Conservation (phyloP, 2,888 invertebrate genomes). For the Eugnorisma glareosa region DNA sequence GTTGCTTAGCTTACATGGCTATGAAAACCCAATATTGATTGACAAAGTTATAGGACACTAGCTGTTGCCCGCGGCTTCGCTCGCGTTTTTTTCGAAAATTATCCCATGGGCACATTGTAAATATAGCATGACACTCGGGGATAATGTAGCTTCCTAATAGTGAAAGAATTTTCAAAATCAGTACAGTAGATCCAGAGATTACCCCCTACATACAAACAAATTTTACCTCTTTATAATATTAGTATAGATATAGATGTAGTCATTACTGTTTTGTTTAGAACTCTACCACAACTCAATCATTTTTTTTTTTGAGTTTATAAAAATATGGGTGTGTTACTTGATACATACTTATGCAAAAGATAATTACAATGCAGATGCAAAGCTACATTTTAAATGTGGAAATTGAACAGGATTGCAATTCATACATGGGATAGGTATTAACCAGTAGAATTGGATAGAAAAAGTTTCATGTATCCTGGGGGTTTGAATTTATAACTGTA, state of each 20-base stretch:
- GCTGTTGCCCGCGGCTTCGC: too few species aligned
- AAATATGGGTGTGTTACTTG: neutral
- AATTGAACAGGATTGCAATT: neutral
- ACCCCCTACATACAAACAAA: too few species aligned
- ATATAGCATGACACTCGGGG: too few species aligned
- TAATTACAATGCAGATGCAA: neutral
- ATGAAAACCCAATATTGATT: conserved; percentile 24
- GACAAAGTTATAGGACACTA: conserved; percentile 27
- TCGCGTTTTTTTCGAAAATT: too few species aligned
- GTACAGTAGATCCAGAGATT: too few species aligned
- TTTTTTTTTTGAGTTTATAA: neutral
- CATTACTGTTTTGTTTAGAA: conserved; percentile 22
- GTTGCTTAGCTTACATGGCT: neutral
- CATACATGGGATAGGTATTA: neutral
- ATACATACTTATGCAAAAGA: neutral
- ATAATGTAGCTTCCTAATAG: too few species aligned
- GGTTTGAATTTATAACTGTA: neutral
- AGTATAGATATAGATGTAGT: too few species aligned
- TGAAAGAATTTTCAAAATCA: too few species aligned
- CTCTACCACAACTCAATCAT: neutral
- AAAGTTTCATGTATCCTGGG: neutral
- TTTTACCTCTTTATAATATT: too few species aligned
- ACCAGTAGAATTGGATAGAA: neutral
- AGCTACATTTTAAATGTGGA: neutral
- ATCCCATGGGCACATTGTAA: too few species aligned